Evolutionary conservation across 2,888 invertebrate genomes (phyloP), one percentile per base, ranked within the genome.

Genomic region (Phalangium opilio): DNA sequence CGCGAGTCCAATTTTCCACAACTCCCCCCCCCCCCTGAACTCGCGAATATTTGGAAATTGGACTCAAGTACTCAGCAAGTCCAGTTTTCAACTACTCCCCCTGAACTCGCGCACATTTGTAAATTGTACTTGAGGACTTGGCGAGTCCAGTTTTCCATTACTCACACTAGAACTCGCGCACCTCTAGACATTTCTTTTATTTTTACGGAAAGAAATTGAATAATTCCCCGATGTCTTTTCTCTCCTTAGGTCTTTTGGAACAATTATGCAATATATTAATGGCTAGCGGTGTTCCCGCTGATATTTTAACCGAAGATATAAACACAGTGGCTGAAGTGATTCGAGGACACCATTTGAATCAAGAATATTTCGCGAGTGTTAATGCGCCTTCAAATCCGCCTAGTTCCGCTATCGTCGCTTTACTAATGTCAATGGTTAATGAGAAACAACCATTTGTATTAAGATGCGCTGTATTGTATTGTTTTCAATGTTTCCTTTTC

Each of bases 371-470:
- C 58, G 81, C 85, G 1, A 66, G 79, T 44, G 85, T 95, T 2
- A 78, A 83, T 74, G 93, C 91, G 14, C 93, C 93, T 0, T 86
- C 87, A 1, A 83, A 77, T 58, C 93, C 95, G 4, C 91, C 93
- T 2, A 76, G 74, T 75, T 75, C 95, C 0, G 90, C 90, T 0
- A 80, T 96, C 45, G 85, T 96, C 0, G 86, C 96, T 39, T 72
- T 98, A 7, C 70, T 98, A 8, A 89, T 95, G 85, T 93, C 95
- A 0, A 95, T 98, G 91, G 89, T 91, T 5, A 93, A 95, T 65
- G 96, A 98, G 64, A 93, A 91, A 62, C 98, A 98, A 64, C 84
- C 91, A 1, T 83, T 96, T 63, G 70, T 70, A 1, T 66, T 85
- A 60, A 79, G 98, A 52, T 90, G 90, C 64, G 85, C 96, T 1